Percentiles rank a stretch among this genome's conserved stretches.
These are phyloP conservation scores for Tinea semifulvella DNA, from an alignment of 2,888 invertebrate species.

Conservation along the genomic window DNA sequence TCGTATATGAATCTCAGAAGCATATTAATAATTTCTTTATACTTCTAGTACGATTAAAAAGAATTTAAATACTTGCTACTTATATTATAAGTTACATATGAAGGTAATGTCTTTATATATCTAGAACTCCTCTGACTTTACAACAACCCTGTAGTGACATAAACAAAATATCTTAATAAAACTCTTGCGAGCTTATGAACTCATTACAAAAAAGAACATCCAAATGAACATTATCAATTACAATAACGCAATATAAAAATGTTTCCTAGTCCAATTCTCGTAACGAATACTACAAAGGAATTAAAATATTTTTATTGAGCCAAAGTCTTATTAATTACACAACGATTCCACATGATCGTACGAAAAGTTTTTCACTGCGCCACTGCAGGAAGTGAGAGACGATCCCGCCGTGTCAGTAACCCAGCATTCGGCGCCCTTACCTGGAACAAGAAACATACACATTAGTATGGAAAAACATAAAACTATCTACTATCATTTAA, in stretches of 20 bases:
- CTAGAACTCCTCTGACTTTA: constrained; percentile 12
- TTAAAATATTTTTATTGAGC: constrained; percentile 22
- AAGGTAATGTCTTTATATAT: constrained; percentile 6
- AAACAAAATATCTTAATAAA: constrained; percentile 10
- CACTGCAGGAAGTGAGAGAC: constrained; percentile 27
- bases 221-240: neutral
- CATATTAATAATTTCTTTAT: too few relatives aligned
- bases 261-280: neutral
- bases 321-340: constrained; percentile 24
- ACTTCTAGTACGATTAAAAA: too few relatives aligned
- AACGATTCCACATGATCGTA: constrained; percentile 19
- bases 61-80: too few relatives aligned
- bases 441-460: constrained; percentile 40
- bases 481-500: neutral
- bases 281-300: constrained; percentile 9
- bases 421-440: constrained; percentile 54
- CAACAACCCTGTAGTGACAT: constrained; percentile 13
- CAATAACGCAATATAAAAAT: too few relatives aligned
- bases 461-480: neutral
- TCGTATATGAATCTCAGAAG: too few relatives aligned
- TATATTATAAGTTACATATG: too few relatives aligned
- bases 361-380: constrained; percentile 38
- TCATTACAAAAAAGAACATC: neutral
- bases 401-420: constrained; percentile 32
- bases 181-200: neutral